phyloP scores from a whole-genome alignment of 1,140 invertebrate species.

The Drosophila neocordata region DNA sequence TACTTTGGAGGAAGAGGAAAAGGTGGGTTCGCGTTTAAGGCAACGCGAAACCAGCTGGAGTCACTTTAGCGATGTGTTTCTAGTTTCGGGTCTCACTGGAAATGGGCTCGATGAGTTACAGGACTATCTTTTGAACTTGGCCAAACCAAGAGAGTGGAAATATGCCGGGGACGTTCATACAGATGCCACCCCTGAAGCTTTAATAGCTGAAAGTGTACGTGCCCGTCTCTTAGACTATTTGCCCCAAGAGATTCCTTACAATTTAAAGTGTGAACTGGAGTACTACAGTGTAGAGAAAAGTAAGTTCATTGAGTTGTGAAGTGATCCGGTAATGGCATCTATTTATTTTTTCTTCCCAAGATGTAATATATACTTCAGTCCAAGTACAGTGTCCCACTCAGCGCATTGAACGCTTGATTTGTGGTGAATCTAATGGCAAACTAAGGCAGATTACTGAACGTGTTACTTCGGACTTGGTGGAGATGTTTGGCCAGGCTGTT shows the following conservation, averaged over 20 bases:
- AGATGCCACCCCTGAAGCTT: conserved; percentile 87
- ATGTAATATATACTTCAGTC: conserved; percentile 86
- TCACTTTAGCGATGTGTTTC: conserved; percentile 92
- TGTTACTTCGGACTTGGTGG: conserved; percentile 82
- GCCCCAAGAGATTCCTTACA: conserved; percentile 92
- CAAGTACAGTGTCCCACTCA: conserved; percentile 86
- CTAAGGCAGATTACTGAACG: conserved; percentile 87
- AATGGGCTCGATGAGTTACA: conserved; percentile 90
- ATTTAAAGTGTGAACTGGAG: conserved; percentile 86
- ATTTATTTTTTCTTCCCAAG: conserved; percentile 64
- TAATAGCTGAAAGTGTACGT: conserved; percentile 89
- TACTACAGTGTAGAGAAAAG: conserved; percentile 86
- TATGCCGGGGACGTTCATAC: conserved; percentile 87
- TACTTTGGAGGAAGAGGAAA: neutral
- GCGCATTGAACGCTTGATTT: conserved; percentile 86
- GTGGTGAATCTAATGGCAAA: conserved; percentile 86
- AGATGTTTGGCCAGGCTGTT: conserved; percentile 79
- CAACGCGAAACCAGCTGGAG: conserved; percentile 86
- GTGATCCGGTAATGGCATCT: neutral
- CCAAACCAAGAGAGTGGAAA: conserved; percentile 87
- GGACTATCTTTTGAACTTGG: conserved; percentile 88
- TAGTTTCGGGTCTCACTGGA: conserved; percentile 92
- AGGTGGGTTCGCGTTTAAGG: conserved; percentile 29
- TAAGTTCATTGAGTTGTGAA: conserved; percentile 36
- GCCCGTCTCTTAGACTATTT: conserved; percentile 92